These are phyloP conservation scores for Eulemur rufifrons DNA, from an alignment of 2,113 vertebrate species.

Conservation along the genomic window DNA sequence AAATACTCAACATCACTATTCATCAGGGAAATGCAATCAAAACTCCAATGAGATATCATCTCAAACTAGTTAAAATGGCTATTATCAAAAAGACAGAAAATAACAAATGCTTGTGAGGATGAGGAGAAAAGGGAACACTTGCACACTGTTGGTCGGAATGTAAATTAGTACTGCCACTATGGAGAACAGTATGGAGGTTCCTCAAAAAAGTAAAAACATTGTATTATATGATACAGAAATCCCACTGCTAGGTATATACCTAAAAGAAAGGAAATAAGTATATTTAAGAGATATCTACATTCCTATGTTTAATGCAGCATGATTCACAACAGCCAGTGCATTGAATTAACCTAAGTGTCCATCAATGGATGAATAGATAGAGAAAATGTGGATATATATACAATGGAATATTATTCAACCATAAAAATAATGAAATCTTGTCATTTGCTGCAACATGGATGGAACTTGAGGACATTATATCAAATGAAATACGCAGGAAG, in stretches of 20 bases:
- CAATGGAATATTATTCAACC: background rate
- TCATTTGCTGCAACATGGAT: background rate
- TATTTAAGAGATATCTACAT: background rate
- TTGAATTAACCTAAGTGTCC: background rate
- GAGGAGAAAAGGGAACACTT: background rate
- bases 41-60: background rate
- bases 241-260: background rate
- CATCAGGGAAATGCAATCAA: background rate
- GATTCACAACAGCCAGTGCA: background rate
- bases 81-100: background rate
- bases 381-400: background rate
- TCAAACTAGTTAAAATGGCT: background rate
- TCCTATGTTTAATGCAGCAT: background rate
- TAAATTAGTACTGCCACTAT: background rate
- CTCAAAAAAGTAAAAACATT: background rate
- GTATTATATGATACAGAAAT: background rate
- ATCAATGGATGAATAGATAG: background rate
- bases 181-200: background rate
- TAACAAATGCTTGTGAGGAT: background rate
- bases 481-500: background rate
- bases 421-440: background rate
- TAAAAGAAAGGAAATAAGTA: background rate
- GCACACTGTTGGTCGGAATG: background rate
- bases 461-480: background rate
- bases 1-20: background rate